phyloP scores from a whole-genome alignment of 1,140 invertebrate genomes.

The Pachypsylla venusta region DNA sequence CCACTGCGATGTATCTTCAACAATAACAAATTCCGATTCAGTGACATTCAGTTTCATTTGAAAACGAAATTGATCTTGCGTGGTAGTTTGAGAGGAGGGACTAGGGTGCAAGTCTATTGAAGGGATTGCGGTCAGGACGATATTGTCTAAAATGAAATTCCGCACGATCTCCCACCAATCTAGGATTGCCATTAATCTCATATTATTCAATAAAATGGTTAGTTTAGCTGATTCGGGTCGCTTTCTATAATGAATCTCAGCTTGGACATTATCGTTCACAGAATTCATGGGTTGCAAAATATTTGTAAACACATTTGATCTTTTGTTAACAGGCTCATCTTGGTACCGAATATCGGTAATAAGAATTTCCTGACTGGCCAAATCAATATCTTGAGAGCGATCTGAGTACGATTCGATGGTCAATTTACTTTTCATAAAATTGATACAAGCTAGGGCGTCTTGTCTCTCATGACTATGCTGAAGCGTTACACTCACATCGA shows the following conservation, averaged over 20 bases:
- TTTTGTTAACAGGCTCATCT: slow-evolving; percentile 47
- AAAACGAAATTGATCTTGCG: slow-evolving; percentile 36
- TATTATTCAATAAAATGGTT: slow-evolving; percentile 86
- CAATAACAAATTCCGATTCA: slow-evolving; percentile 85
- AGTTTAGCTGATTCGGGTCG: slow-evolving; percentile 56
- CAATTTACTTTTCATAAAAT: slow-evolving; percentile 80
- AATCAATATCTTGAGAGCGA: slow-evolving; percentile 76
- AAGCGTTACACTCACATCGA: slow-evolving; percentile 71
- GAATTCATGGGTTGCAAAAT: slow-evolving; percentile 61
- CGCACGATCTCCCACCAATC: slow-evolving; percentile 82
- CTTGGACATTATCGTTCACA: slow-evolving; percentile 42
- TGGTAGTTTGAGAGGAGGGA: not conserved
- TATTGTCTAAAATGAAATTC: slow-evolving; percentile 52
- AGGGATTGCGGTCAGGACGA: not conserved
- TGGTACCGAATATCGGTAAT: slow-evolving; percentile 65
- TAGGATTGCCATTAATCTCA: slow-evolving; percentile 83
- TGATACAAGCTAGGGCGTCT: slow-evolving; percentile 63
- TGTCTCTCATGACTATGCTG: slow-evolving; percentile 32
- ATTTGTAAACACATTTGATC: slow-evolving; percentile 74
- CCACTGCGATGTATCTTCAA: slow-evolving; percentile 72
- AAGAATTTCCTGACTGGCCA: slow-evolving; percentile 83
- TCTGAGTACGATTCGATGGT: slow-evolving; percentile 73
- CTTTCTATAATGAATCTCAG: slow-evolving; percentile 64
- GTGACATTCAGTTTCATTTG: slow-evolving; percentile 89
- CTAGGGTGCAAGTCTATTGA: not conserved